Conservation (phyloP, 1,140 invertebrate genomes). For the Stegodyphus mimosarum region DNA sequence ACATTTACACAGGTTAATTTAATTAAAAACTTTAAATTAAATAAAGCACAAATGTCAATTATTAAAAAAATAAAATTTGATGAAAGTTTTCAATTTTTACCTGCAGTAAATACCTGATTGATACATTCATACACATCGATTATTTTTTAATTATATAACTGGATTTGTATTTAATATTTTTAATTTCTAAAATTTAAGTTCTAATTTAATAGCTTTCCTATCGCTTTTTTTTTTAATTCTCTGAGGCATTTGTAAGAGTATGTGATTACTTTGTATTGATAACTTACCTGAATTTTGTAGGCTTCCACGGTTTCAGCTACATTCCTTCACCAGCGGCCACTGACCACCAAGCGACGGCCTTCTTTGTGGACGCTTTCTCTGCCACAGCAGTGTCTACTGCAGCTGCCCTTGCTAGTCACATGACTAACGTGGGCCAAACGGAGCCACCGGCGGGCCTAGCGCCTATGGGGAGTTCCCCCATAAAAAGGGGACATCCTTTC, state of each 20-base stretch:
- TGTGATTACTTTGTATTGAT: too few relatives aligned
- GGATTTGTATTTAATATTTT: too few relatives aligned
- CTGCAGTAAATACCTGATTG: too few relatives aligned
- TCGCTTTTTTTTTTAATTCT: not conserved
- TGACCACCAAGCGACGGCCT: slow-evolving; percentile 46
- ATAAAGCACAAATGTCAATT: too few relatives aligned
- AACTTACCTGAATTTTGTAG: not conserved
- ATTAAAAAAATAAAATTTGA: too few relatives aligned
- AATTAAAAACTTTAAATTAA: too few relatives aligned
- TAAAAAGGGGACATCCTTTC: slow-evolving; percentile 45
- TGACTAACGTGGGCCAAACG: slow-evolving; percentile 38
- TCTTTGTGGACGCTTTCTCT: slow-evolving; percentile 56
- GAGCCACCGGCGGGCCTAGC: slow-evolving; percentile 26
- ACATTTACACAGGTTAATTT: too few relatives aligned
- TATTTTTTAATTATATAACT: too few relatives aligned
- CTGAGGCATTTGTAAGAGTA: too few relatives aligned
- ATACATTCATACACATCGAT: too few relatives aligned
- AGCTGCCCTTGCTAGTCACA: slow-evolving; percentile 36
- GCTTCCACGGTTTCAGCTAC: slow-evolving; percentile 58
- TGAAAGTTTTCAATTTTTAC: too few relatives aligned
- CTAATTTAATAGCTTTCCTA: not conserved
- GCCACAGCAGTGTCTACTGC: slow-evolving; percentile 56
- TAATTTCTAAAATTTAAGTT: not conserved
- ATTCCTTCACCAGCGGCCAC: slow-evolving; percentile 51
- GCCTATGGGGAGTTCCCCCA: slow-evolving; percentile 50